Conservation (phyloP, 92 coral and sea anemone genomes). For the Parazoanthus atlanticus region DNA sequence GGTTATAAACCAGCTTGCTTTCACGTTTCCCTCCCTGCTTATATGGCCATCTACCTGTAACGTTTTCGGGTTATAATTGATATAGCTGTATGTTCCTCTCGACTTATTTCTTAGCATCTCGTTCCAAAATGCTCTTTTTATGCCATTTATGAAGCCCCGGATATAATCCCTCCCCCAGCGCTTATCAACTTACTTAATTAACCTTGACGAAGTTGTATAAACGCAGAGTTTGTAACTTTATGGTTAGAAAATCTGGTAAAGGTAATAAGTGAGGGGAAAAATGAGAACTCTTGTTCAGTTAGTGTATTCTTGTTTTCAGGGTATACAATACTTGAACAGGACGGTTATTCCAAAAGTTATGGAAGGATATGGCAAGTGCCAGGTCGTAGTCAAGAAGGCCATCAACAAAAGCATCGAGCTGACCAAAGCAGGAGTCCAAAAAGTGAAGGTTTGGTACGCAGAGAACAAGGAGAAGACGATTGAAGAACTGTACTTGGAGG, state of each 20-base stretch:
- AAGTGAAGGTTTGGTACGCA: conserved; percentile 72
- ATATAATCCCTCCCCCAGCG: neutral
- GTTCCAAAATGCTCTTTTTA: too few species aligned
- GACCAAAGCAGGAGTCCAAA: conserved; percentile 52
- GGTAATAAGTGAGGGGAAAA: neutral
- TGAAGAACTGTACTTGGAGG: conserved; percentile 65
- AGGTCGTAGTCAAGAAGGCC: conserved; percentile 58
- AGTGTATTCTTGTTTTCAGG: neutral
- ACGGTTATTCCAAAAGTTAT: conserved; percentile 65
- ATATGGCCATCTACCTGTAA: too few species aligned
- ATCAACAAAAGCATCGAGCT: conserved; percentile 56
- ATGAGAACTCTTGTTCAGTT: neutral
- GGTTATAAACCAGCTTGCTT: too few species aligned
- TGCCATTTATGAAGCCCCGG: too few species aligned
- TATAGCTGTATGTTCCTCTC: too few species aligned
- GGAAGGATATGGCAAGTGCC: conserved; percentile 56
- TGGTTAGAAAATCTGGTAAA: neutral
- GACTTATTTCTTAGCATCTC: too few species aligned
- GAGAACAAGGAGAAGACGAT: conserved; percentile 88
- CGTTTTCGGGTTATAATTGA: too few species aligned
- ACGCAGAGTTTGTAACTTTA: neutral
- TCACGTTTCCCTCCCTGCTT: too few species aligned
- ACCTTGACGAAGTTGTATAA: neutral
- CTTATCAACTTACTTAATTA: too few species aligned
- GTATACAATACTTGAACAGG: conserved; percentile 56